These are phyloP conservation scores for Phortica magna DNA, from an alignment of 2,888 invertebrate species.

Conservation along the genomic window DNA sequence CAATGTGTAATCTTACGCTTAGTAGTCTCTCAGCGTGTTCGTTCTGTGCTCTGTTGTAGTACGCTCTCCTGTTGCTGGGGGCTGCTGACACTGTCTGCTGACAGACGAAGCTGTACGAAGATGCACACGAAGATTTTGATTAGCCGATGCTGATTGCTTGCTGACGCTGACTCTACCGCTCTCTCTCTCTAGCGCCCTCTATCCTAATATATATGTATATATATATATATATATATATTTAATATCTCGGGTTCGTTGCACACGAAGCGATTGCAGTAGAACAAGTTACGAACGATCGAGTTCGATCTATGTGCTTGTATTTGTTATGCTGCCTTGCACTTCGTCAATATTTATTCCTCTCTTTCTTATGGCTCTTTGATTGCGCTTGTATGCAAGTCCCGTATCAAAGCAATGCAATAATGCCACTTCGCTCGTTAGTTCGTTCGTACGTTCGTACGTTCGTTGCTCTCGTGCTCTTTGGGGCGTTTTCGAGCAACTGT, in stretches of 20 bases:
- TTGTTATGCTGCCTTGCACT: not conserved
- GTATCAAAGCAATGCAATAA: not conserved
- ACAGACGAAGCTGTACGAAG: slow-evolving; percentile 29
- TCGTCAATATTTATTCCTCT: not conserved
- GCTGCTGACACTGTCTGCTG: slow-evolving; percentile 1
- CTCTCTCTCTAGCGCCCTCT: not conserved
- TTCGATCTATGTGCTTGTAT: not conserved
- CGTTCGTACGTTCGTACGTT: not conserved
- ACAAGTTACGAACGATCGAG: slow-evolving; percentile 35
- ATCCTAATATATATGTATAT: too few species aligned
- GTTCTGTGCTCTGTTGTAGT: slow-evolving; percentile 8
- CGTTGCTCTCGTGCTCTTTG: slow-evolving; percentile 15
- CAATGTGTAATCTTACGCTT: slow-evolving; percentile 17
- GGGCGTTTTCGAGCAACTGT: slow-evolving; percentile 10
- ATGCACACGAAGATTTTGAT: slow-evolving; percentile 16
- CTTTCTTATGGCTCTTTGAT: not conserved
- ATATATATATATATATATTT: not conserved
- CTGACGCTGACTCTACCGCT: not conserved
- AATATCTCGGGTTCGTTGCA: slow-evolving; percentile 1
- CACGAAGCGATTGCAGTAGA: slow-evolving; percentile 21
- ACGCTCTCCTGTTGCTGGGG: slow-evolving; percentile 21
- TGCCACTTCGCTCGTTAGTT: not conserved
- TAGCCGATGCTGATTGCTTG: not conserved
- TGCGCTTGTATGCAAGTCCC: not conserved
- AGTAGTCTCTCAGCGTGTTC: slow-evolving; percentile 16